Evolutionary conservation across 2,888 invertebrate species (phyloP), one percentile per base, ranked within the genome.

Genomic region (Melinaea menophilus): DNA sequence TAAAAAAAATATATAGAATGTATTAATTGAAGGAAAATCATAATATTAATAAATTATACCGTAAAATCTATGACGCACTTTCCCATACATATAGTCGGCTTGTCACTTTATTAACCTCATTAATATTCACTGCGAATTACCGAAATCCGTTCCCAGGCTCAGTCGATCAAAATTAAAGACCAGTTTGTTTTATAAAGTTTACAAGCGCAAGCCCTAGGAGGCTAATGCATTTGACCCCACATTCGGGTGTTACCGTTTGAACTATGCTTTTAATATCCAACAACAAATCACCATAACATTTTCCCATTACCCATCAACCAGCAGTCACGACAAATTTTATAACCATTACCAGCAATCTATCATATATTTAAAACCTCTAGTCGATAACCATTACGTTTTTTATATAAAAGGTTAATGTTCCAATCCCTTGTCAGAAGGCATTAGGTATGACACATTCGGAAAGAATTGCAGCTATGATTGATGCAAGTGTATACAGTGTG

Each of bases 171-270:
- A 68, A 46, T 54, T 63, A 61, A 68, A 70, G 66, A 69, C 62
- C 63, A 74, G 69, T 79, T 82, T 86, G 88, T 87, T 88, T 85
- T 84, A 88, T 87, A 84, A 79, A 82, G 76, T 79, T 82, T 67
- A 81, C 82, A 82, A 77, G 77, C 82, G 82, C 85, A 77, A 77
- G 76, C 85, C 83, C 86, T 88, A 86, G 87, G 88, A 88, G 88
- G 87, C 88, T 90, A 90, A 90, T 89, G 90, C 78, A 78, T 87
- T 87, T 88, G 89, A 90, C 90, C 82, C 73, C 82, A 82, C 85
- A 79, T 73, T 78, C 81, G 80, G 79, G 83, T 85, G 86, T 86
- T 86, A 88, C 82, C 82, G 72, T 82, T 84, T 87, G 87, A 88
- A 86, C 88, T 82, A 79, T 81, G 85, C 84, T 86, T 85, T 77